Evolutionary conservation across 1,140 invertebrate genomes (phyloP).

Genomic region (Cyphomyrmex costatus): DNA sequence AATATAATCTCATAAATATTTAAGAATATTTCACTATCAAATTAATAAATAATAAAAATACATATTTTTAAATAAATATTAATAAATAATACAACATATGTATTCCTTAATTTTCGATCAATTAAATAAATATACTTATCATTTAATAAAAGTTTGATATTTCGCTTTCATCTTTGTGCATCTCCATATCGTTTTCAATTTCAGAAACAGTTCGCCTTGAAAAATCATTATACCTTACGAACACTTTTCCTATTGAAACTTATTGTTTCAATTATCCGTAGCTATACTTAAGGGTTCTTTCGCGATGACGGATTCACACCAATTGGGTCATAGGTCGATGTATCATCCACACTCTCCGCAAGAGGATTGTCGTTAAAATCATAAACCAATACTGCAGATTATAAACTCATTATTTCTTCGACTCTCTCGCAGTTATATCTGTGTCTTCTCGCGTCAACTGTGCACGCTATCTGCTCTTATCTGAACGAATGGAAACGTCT

Average conservation of each 20-base stretch:
- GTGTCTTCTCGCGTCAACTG: not conserved
- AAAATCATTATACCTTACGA: not conserved
- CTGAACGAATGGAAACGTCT: slow-evolving; percentile 32
- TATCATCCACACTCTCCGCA: not conserved
- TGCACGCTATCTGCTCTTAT: slow-evolving; percentile 69
- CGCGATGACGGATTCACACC: not conserved
- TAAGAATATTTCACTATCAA: not conserved
- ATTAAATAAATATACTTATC: not conserved
- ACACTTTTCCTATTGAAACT: not conserved
- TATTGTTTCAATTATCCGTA: not conserved
- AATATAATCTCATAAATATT: not conserved
- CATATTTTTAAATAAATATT: not conserved
- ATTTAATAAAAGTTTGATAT: not conserved
- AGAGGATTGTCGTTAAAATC: not conserved
- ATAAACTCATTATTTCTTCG: not conserved
- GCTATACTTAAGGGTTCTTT: not conserved
- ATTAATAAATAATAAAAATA: not conserved
- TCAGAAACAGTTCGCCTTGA: not conserved
- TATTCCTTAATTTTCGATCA: not conserved
- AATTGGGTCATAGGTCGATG: not conserved
- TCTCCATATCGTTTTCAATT: not conserved
- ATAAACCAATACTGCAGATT: not conserved
- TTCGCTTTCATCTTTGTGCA: not conserved
- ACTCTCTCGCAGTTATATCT: not conserved
- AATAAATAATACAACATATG: not conserved